These are phyloP conservation scores for Nephrotoma appendiculata DNA, from an alignment of 2,888 invertebrate genomes.

Conservation along the genomic window DNA sequence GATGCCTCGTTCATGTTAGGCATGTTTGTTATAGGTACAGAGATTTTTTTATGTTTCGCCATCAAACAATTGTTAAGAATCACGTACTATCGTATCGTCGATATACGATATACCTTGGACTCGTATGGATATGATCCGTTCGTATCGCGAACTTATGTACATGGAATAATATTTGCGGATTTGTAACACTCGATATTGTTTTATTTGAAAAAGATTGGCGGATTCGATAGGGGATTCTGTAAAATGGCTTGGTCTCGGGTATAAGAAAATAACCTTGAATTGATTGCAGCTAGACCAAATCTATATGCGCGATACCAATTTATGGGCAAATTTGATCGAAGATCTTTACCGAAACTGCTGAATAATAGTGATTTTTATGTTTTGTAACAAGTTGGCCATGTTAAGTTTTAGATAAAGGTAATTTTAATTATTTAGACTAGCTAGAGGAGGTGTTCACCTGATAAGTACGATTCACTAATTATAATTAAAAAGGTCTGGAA, in stretches of 20 bases:
- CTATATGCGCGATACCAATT: not conserved
- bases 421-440: no score
- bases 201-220: no score
- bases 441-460: no score
- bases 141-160: not conserved
- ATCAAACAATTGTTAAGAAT: not conserved
- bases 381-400: not conserved
- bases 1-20: not conserved
- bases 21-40: not conserved
- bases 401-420: not conserved
- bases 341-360: not conserved
- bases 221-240: no score
- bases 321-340: not conserved
- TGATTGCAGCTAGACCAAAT: no score
- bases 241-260: no score
- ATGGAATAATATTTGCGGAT: not conserved
- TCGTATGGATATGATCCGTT: not conserved
- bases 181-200: no score
- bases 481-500: no score
- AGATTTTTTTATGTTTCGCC: not conserved
- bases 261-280: no score
- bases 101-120: not conserved
- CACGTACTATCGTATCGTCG: not conserved
- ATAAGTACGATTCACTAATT: no score
- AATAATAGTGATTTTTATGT: not conserved